Evolutionary conservation across 2,113 vertebrate genomes (phyloP).

Genomic region (Bos javanicus): DNA sequence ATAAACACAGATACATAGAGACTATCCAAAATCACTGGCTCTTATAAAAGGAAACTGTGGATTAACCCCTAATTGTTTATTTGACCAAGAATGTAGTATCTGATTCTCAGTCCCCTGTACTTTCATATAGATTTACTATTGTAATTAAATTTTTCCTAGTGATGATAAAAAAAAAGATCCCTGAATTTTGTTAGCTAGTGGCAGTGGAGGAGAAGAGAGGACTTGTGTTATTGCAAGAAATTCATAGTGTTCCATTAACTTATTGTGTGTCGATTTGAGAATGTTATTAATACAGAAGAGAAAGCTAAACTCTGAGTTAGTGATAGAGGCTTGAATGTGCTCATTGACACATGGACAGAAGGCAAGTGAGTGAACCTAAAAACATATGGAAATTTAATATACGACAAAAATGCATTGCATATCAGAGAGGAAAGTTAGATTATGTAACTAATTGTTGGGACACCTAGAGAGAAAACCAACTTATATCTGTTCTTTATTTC

Average conservation of each 20-base stretch:
- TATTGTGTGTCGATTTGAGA: neutral
- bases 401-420: neutral
- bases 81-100: neutral
- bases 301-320: neutral
- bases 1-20: neutral
- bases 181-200: slow-evolving; percentile 10
- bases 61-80: neutral
- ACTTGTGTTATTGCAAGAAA: neutral
- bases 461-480: neutral
- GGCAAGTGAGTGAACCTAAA: neutral
- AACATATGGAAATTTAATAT: neutral
- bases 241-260: neutral
- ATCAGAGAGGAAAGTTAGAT: neutral
- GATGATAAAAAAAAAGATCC: neutral
- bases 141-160: neutral
- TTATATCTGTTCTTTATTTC: neutral
- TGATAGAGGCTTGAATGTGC: neutral
- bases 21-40: neutral
- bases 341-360: neutral
- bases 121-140: neutral
- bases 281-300: neutral
- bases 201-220: neutral
- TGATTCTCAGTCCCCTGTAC: neutral
- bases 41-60: neutral
- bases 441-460: neutral